Evolutionary conservation across 2,888 invertebrate genomes (phyloP).

Genomic region (Phalera bucephala): DNA sequence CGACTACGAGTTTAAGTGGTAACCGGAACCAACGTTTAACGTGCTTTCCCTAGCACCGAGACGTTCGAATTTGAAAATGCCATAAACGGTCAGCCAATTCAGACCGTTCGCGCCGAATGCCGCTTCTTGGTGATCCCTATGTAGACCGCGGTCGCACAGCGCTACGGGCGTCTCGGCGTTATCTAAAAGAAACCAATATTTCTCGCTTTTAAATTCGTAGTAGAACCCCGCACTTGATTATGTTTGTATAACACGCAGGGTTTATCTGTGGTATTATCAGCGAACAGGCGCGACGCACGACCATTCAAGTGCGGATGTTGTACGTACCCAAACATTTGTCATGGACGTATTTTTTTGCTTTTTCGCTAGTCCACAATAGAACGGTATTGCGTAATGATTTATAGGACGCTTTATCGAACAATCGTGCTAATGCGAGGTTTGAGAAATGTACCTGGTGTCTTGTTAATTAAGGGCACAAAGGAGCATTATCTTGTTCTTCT

Average conservation of each 20-base stretch:
- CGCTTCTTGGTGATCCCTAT: too few species aligned
- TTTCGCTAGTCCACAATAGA: constrained; percentile 2
- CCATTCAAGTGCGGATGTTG: constrained; percentile 12
- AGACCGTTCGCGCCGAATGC: too few species aligned
- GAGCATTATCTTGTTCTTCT: constrained; percentile 8
- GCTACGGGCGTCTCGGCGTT: too few species aligned
- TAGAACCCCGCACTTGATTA: constrained; percentile 4
- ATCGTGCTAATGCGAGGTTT: constrained; percentile 15
- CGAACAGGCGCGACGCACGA: constrained; percentile 6
- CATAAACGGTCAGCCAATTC: too few species aligned
- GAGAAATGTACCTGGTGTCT: constrained; percentile 15
- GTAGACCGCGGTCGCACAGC: too few species aligned
- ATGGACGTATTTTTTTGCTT: constrained; percentile 3
- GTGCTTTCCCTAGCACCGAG: too few species aligned
- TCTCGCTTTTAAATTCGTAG: constrained; percentile 7
- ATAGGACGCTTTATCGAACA: constrained; percentile 4
- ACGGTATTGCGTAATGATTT: constrained; percentile 8
- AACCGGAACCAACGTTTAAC: too few species aligned
- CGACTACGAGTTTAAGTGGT: too few species aligned
- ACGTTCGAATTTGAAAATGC: too few species aligned
- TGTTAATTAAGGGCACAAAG: constrained; percentile 25
- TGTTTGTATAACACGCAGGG: constrained; percentile 8
- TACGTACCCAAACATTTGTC: constrained; percentile 12
- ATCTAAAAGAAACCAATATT: constrained; percentile 5
- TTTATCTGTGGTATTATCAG: constrained; percentile 20